Conservation (phyloP, 2,888 invertebrate genomes). For the Drosophila buzzatii region DNA sequence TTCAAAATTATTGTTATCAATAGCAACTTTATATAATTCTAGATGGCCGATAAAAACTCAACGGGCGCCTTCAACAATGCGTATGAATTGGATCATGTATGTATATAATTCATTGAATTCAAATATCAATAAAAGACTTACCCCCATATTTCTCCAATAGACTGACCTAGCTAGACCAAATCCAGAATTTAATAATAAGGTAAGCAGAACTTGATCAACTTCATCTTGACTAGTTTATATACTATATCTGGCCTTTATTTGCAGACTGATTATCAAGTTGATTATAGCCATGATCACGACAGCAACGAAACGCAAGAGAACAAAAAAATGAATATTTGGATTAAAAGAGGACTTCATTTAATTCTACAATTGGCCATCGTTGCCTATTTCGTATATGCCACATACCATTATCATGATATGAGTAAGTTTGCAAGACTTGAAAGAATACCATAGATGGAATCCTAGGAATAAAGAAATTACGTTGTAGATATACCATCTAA, state of each 20-base stretch:
- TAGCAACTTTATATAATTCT: slow-evolving; percentile 25
- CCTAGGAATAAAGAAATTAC: neutral
- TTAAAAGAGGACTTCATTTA: slow-evolving; percentile 48
- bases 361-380: slow-evolving; percentile 74
- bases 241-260: neutral
- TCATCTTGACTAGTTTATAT: neutral
- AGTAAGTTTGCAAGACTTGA: slow-evolving; percentile 59
- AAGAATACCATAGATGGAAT: neutral
- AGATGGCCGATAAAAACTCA: slow-evolving; percentile 61
- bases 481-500: neutral
- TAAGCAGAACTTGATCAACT: neutral
- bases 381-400: slow-evolving; percentile 83
- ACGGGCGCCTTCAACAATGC: slow-evolving; percentile 71
- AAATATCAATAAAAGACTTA: neutral
- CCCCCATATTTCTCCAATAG: slow-evolving; percentile 26
- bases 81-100: slow-evolving; percentile 74
- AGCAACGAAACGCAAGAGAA: neutral
- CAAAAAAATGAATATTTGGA: slow-evolving; percentile 22
- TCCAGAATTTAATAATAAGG: slow-evolving; percentile 52
- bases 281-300: slow-evolving; percentile 33
- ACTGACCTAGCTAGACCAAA: slow-evolving; percentile 20
- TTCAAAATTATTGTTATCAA: slow-evolving; percentile 14
- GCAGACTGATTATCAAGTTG: slow-evolving; percentile 65
- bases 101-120: slow-evolving; percentile 1
- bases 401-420: slow-evolving; percentile 76